These are phyloP conservation scores for Proteles cristata DNA, from an alignment of 2,113 vertebrate species.

Conservation along the genomic window DNA sequence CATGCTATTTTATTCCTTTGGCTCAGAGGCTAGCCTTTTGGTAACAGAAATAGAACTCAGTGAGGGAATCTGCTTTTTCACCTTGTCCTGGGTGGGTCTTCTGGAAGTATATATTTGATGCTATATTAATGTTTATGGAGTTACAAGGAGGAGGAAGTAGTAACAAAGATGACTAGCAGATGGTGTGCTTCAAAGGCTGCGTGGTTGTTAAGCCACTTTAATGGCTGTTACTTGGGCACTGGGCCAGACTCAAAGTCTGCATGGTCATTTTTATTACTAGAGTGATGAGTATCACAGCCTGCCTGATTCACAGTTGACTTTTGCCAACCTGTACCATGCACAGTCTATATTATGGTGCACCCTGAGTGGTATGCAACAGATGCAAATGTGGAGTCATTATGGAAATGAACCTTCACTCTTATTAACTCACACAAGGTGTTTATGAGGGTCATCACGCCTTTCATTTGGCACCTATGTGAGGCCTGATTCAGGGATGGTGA, in stretches of 20 bases:
- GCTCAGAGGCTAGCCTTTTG: not conserved
- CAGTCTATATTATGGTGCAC: not conserved
- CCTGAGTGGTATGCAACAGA: not conserved
- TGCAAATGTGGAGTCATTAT: not conserved
- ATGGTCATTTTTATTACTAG: conserved; percentile 7
- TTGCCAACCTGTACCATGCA: not conserved
- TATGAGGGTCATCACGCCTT: conserved; percentile 47
- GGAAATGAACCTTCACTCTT: conserved; percentile 41
- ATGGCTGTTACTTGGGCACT: not conserved
- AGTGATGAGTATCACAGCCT: not conserved
- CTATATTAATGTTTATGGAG: not conserved
- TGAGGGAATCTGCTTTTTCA: not conserved
- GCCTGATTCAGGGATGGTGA: not conserved
- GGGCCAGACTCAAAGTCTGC: not conserved
- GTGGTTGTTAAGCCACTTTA: not conserved
- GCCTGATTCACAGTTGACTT: not conserved
- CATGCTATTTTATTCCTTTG: not conserved
- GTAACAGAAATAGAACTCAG: not conserved
- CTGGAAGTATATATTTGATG: not conserved
- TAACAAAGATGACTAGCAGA: not conserved
- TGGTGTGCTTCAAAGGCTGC: not conserved
- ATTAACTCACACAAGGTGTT: conserved; percentile 52
- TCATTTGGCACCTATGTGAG: not conserved
- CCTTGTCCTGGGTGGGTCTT: not conserved
- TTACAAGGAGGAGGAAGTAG: not conserved